Evolutionary conservation across 2,888 invertebrate genomes (phyloP).

Genomic region (Trissolcus brochymenae): DNA sequence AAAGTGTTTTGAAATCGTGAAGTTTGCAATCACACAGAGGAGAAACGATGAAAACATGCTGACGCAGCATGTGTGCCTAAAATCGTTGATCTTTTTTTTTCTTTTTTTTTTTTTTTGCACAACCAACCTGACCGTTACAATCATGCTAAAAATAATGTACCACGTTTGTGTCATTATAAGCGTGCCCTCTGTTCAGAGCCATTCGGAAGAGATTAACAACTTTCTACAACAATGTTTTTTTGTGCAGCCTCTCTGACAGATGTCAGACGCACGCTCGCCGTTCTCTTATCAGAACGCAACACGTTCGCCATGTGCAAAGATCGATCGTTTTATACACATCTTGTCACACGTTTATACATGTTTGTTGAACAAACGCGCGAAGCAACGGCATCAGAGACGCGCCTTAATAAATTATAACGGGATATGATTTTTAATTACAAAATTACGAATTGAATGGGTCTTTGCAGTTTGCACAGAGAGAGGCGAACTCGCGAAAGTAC

Average conservation of each 20-base stretch:
- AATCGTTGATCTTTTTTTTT: too few relatives aligned
- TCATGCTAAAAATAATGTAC: too few relatives aligned
- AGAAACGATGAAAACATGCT: too few relatives aligned
- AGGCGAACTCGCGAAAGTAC: slow-evolving; percentile 22
- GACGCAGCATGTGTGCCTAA: too few relatives aligned
- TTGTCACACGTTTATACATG: too few relatives aligned
- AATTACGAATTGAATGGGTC: slow-evolving; percentile 49
- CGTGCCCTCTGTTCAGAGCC: too few relatives aligned
- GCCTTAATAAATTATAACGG: background rate
- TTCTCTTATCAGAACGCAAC: slow-evolving; percentile 11
- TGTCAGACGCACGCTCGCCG: slow-evolving; percentile 14
- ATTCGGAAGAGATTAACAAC: slow-evolving; percentile 15
- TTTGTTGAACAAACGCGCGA: background rate
- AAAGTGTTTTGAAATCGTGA: too few relatives aligned
- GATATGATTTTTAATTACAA: slow-evolving; percentile 44
- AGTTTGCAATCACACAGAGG: too few relatives aligned
- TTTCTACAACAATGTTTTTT: slow-evolving; percentile 28
- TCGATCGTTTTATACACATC: slow-evolving; percentile 15
- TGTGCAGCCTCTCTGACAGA: slow-evolving; percentile 10
- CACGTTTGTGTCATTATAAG: too few relatives aligned
- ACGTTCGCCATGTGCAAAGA: slow-evolving; percentile 8
- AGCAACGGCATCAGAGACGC: slow-evolving; percentile 18
- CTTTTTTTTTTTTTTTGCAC: background rate
- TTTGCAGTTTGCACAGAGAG: slow-evolving; percentile 4
- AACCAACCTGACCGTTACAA: background rate